Evolutionary conservation across 1,140 invertebrate genomes (phyloP).

Genomic region (Drosophila baimaii): DNA sequence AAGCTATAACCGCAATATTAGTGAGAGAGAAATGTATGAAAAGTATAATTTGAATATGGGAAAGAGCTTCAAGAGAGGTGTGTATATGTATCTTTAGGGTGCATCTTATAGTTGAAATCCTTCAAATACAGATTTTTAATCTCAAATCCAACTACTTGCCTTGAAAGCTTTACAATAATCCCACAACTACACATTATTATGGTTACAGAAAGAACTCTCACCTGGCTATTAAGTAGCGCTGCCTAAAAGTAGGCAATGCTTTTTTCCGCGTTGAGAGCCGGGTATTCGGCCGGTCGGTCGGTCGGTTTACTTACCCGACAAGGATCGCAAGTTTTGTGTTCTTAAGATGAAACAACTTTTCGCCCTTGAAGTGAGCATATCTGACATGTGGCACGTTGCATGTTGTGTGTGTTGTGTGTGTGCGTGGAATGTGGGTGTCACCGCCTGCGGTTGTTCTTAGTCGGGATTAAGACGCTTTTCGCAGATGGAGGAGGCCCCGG

Average conservation of each 20-base stretch:
- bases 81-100: too few relatives aligned
- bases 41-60: neutral
- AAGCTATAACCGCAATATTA: neutral
- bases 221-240: neutral
- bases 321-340: conserved; percentile 12
- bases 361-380: conserved; percentile 32
- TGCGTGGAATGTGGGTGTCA: conserved; percentile 40
- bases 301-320: neutral
- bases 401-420: conserved; percentile 7
- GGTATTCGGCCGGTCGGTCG: too few relatives aligned
- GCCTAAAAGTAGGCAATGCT: neutral
- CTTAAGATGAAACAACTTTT: conserved; percentile 28
- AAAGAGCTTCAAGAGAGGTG: neutral
- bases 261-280: neutral
- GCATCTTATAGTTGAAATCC: neutral
- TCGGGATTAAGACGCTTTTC: conserved; percentile 49
- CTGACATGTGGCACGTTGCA: conserved; percentile 48
- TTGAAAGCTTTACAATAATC: neutral
- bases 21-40: neutral
- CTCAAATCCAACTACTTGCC: neutral
- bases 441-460: conserved; percentile 53
- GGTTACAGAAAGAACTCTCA: too few relatives aligned
- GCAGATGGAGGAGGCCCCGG: conserved; percentile 7
- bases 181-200: too few relatives aligned
- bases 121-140: neutral